Conservation (phyloP, 2,888 invertebrate species). For the Apamea anceps region DNA sequence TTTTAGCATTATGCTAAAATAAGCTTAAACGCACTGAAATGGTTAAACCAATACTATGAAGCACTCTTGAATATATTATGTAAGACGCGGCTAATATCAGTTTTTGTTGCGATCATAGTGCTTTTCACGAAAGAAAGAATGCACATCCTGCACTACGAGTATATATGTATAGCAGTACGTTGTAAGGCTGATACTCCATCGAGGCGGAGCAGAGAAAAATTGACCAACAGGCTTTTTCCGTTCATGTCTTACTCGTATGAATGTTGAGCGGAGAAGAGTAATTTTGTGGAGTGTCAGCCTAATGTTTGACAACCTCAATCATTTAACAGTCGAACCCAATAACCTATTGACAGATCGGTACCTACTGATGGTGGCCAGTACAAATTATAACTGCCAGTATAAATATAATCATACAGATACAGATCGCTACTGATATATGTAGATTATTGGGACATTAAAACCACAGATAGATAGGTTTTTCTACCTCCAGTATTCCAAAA, state of each 20-base stretch:
- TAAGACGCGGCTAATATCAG: no score
- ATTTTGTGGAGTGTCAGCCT: not conserved
- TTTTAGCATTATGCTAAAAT: not conserved
- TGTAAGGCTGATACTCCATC: not conserved
- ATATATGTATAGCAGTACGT: no score
- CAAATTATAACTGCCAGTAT: no score
- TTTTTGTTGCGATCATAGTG: not conserved
- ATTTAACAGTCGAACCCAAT: not conserved
- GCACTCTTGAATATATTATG: not conserved
- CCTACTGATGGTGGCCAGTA: no score
- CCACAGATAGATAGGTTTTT: no score
- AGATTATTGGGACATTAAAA: no score
- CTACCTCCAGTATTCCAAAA: no score
- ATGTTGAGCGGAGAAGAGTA: not conserved
- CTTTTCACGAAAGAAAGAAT: not conserved
- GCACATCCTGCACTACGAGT: not conserved
- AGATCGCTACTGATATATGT: no score
- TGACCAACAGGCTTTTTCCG: not conserved
- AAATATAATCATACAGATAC: no score
- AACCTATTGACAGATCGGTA: no score
- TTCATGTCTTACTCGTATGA: not conserved
- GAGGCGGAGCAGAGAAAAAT: no score
- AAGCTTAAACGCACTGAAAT: not conserved
- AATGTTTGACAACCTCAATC: not conserved
- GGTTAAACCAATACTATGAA: not conserved